Base-by-base conservation (phyloP, 2,113 vertebrate species). In the Larimichthys polyactis region DNA sequence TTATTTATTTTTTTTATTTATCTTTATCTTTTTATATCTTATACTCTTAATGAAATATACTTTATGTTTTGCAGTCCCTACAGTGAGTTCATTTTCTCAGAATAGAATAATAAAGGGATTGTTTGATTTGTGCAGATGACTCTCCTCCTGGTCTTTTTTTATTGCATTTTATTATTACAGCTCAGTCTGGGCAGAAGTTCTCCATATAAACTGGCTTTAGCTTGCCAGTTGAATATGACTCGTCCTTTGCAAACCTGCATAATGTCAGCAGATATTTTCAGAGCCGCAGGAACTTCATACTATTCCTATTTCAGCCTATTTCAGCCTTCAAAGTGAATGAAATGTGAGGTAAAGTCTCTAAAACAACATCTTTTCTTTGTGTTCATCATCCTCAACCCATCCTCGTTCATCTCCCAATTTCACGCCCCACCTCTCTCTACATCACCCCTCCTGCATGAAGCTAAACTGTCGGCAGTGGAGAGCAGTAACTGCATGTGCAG, bases 401-500 rank as follows among this genome's bases (percentile, higher is more conserved):
- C 78, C 62, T 16, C 22, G 0, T 22, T n/a, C 0, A 11, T 36
- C 24, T 49, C 32, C 52, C 22, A 0, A 19, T 48, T 22, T 40
- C 22, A 10, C 48, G 2, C 52, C 32, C 36, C 22, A 6, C 58
- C 43, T 49, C 16, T 63, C 29, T 17, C 63, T 27, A 27, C 71
- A 62, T 64, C 69, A 24, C 69, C 36, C 8, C 43, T 27, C 52
- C 68, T 15, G 15, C 20, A 4, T 66, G 8, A 90, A 99, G 98
- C 96, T 79, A 95, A 98, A 85, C 94, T 99, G 78, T 97, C 97
- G 0, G 96, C 97, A n/a, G 94, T 96, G 89, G 97, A 99, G 94
- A 97, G 96, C 92, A 97, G 90, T 74, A 97, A 95, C 95, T 99
- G 98, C 93, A 94, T 97, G 92, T 99, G 98, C 92, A 95, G 97